Evolutionary conservation across 2,888 invertebrate genomes (phyloP).

Genomic region (Spodoptera exigua): DNA sequence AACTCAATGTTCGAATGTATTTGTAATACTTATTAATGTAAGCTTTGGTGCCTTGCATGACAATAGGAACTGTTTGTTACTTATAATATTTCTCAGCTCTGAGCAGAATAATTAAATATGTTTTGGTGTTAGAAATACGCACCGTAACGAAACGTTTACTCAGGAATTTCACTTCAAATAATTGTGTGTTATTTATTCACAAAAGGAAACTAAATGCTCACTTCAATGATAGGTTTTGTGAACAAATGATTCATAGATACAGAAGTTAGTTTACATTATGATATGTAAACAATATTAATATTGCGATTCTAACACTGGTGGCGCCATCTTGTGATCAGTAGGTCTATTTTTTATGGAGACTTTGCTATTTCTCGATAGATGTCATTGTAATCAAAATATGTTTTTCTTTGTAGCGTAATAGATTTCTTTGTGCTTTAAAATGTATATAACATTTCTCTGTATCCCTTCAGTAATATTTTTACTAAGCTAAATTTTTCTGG

Average conservation of each 20-base stretch:
- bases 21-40: constrained; percentile 48
- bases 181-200: too few species aligned
- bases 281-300: neutral
- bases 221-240: too few species aligned
- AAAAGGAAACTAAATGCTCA: too few species aligned
- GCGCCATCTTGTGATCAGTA: constrained; percentile 45
- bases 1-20: constrained; percentile 26
- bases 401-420: neutral
- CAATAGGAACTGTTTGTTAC: constrained; percentile 58
- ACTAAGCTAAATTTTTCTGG: too few species aligned
- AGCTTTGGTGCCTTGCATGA: constrained; percentile 60
- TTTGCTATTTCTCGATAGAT: constrained; percentile 38
- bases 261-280: too few species aligned
- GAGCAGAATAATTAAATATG: constrained; percentile 65
- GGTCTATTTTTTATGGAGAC: neutral
- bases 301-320: neutral
- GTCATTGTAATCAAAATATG: constrained; percentile 15
- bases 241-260: too few species aligned
- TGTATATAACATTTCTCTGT: too few species aligned
- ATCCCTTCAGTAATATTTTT: too few species aligned
- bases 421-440: too few species aligned
- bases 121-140: constrained; percentile 33
- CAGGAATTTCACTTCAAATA: too few species aligned
- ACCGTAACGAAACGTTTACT: too few species aligned
- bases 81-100: constrained; percentile 61